These are phyloP conservation scores for Leptodactylus fuscus DNA, from an alignment of 2,113 vertebrate genomes.

Conservation along the genomic window DNA sequence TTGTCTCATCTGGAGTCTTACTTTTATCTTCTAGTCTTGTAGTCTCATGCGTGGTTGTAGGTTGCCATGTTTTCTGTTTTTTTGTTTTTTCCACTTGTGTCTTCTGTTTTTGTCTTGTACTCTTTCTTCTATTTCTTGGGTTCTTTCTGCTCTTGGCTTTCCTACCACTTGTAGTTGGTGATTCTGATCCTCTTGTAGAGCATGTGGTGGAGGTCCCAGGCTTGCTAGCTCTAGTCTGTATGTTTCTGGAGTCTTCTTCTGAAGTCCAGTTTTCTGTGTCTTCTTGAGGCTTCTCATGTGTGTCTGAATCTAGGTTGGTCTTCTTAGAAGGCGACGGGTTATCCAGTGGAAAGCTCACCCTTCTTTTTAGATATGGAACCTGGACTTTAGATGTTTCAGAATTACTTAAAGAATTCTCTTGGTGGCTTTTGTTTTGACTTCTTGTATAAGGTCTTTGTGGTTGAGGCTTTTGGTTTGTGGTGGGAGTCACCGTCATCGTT, in stretches of 20 bases:
- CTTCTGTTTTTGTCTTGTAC: not conserved
- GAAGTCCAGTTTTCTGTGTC: not conserved
- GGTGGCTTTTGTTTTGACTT: not conserved
- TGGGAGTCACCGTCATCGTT: not conserved
- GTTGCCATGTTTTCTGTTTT: too few relatives aligned
- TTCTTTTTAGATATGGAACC: not conserved
- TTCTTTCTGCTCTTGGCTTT: not conserved
- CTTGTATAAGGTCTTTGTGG: not conserved
- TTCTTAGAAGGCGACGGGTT: not conserved
- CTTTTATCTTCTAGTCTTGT: not conserved
- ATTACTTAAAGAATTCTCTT: not conserved
- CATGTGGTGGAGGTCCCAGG: not conserved
- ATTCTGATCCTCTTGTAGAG: too few relatives aligned
- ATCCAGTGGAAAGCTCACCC: not conserved
- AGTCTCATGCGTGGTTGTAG: not conserved
- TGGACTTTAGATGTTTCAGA: not conserved
- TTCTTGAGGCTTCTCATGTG: too few relatives aligned
- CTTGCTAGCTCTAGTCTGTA: not conserved
- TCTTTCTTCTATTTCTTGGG: not conserved
- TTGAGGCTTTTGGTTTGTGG: not conserved
- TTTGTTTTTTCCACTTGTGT: not conserved
- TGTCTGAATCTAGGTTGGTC: not conserved
- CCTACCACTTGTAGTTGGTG: not conserved
- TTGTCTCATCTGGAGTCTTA: not conserved
- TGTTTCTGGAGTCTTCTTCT: not conserved